phyloP scores from a whole-genome alignment of 2,888 invertebrate genomes.

The Ptilodon capucinus region DNA sequence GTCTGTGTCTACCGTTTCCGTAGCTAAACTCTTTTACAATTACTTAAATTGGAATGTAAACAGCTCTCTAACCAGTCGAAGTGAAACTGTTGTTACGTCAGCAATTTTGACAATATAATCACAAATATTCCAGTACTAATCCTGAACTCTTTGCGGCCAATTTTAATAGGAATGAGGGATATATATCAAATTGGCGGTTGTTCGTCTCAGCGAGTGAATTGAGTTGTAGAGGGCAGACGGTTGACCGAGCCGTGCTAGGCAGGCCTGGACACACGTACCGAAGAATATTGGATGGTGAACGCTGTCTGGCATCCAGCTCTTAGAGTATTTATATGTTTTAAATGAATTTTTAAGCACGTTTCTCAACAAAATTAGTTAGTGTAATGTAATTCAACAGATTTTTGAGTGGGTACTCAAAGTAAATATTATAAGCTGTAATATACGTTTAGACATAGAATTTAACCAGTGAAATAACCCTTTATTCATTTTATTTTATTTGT shows the following conservation, averaged over 20 bases:
- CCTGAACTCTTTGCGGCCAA: background rate
- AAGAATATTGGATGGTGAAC: background rate
- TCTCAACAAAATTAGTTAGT: background rate
- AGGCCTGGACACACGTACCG: background rate
- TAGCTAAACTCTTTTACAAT: too few relatives aligned
- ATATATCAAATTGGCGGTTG: background rate
- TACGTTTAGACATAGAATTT: too few relatives aligned
- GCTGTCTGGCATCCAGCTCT: background rate
- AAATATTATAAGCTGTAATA: too few relatives aligned
- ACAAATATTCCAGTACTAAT: too few relatives aligned
- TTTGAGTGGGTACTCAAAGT: background rate
- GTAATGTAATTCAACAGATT: background rate
- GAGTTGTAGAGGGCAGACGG: slow-evolving; percentile 13
- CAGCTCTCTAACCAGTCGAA: too few relatives aligned
- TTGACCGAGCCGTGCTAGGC: background rate
- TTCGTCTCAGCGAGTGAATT: background rate
- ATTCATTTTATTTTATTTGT: too few relatives aligned
- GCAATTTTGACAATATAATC: too few relatives aligned
- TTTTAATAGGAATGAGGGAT: background rate
- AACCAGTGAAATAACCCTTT: too few relatives aligned
- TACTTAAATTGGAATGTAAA: too few relatives aligned
- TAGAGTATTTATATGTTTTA: background rate
- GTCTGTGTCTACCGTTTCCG: too few relatives aligned
- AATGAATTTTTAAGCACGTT: background rate
- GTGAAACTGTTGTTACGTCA: too few relatives aligned